A percentile compares a stretch with the other conserved stretches of the same genome.
phyloP scores from a whole-genome alignment of 2,888 invertebrate genomes.

The Smittia sp. region DNA sequence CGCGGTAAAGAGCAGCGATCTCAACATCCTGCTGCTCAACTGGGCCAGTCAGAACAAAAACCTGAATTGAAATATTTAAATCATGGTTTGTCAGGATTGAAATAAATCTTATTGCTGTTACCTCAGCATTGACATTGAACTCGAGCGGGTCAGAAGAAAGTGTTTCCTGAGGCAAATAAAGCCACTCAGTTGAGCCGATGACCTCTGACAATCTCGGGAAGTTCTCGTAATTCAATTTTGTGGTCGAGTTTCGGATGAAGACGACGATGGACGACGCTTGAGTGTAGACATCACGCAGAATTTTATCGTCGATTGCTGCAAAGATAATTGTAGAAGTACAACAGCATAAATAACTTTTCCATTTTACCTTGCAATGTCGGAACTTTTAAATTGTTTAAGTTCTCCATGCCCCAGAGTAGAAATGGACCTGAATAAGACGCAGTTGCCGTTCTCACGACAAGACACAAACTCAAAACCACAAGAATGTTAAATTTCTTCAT shows the following conservation, averaged over 20 bases:
- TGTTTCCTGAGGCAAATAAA: conserved; percentile 59
- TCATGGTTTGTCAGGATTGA: background rate
- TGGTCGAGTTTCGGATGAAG: conserved; percentile 60
- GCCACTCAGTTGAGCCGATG: conserved; percentile 56
- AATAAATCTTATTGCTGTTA: conserved; percentile 45
- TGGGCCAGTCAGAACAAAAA: conserved; percentile 59
- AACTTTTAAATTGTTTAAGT: conserved; percentile 54
- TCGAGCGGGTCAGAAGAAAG: conserved; percentile 61
- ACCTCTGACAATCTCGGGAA: conserved; percentile 60
- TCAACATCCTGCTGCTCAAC: conserved; percentile 61
- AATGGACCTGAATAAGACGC: conserved; percentile 58
- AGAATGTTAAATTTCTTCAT: background rate
- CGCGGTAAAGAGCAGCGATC: conserved; percentile 59
- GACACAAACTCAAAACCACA: background rate
- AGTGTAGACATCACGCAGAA: conserved; percentile 59
- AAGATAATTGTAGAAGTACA: conserved; percentile 1
- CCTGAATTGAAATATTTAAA: conserved; percentile 49
- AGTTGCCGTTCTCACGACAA: background rate
- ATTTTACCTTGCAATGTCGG: conserved; percentile 55
- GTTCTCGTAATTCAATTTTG: conserved; percentile 57
- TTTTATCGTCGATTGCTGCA: conserved; percentile 55
- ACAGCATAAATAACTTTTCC: background rate
- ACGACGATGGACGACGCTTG: conserved; percentile 60
- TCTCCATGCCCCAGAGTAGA: conserved; percentile 60
- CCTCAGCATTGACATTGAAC: conserved; percentile 62